Percentiles rank a stretch among this genome's conserved stretches.
Conservation (phyloP, 2,888 invertebrate genomes). For the Hipparchia sbordonii region DNA sequence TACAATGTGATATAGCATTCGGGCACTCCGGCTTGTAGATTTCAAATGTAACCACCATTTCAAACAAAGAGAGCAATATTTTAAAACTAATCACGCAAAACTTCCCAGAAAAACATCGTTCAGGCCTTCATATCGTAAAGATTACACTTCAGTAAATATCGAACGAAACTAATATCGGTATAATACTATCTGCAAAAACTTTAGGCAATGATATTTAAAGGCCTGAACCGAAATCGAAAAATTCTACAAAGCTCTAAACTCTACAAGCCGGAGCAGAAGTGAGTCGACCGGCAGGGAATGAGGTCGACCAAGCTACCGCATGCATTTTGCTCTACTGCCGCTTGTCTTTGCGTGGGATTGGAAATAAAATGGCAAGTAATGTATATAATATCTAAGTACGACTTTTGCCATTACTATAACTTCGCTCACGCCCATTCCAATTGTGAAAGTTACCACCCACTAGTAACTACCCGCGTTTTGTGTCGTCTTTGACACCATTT, state of each 20-base stretch:
- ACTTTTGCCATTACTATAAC: constrained; percentile 16
- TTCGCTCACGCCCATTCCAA: not conserved
- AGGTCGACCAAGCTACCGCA: constrained; percentile 74
- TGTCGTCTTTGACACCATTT: no score
- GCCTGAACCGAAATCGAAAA: not conserved
- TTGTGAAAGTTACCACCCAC: not conserved
- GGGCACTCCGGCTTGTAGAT: constrained; percentile 65
- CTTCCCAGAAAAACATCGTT: not conserved
- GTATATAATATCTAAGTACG: constrained; percentile 22
- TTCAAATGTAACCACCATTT: constrained; percentile 19
- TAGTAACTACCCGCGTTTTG: no score
- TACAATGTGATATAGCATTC: constrained; percentile 72
- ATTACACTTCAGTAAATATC: not conserved
- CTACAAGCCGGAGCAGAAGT: constrained; percentile 64
- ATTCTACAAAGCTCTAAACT: constrained; percentile 35
- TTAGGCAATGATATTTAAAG: not conserved
- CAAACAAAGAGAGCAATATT: constrained; percentile 11
- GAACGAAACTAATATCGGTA: not conserved
- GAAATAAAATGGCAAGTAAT: constrained; percentile 30
- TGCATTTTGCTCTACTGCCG: constrained; percentile 67
- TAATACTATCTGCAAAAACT: not conserved
- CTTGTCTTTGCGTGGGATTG: constrained; percentile 57
- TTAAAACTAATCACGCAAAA: constrained; percentile 10
- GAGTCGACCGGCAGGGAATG: constrained; percentile 63
- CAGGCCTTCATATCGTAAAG: not conserved